Evolutionary conservation across 2,113 vertebrate genomes (phyloP), one percentile per base, ranked within the genome.

Genomic region (Brevimyrus niger): DNA sequence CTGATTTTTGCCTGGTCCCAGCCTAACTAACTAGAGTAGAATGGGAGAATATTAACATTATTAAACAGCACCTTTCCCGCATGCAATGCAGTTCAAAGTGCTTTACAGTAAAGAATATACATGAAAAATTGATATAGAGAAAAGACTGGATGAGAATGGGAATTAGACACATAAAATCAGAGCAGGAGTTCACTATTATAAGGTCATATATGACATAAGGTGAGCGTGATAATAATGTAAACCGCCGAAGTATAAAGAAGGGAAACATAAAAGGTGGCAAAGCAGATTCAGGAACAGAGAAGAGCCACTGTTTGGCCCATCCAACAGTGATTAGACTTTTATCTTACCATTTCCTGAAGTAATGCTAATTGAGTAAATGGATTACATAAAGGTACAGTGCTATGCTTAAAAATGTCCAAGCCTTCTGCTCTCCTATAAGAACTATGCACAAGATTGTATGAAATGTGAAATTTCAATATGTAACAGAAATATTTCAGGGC

Each of bases 181-280:
- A 89, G 91, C 91, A 90, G 73, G 89, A 92, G 90, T 89, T 80
- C n/a, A 65, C 91, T 93, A 91, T 92, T 94, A 92, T 92, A 90
- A 90, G 90, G 82, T 9, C 58, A 82, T 84, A 89, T 90, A 69
- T 2, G 6, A 90, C 88, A 69, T 90, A 85, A 88, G 58, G 23
- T 5, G 89, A 90, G 35, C 88, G 89, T 44, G 89, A 92, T 92
- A 80, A 87, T 27, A 89, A 73, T 15, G 17, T 15, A 89, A 88
- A 88, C 48, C 46, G 17, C 86, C 91, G 89, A 58, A 48, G 38
- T 83, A 55, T 35, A 19, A 38, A 80, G 61, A 35, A 86, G 89
- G 88, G 88, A 3, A 42, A 17, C 7, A 19, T 7, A 8, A 42
- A 80, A 19, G 31, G 13, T 42, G 73, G 4, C 73, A 83, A 89